Evolutionary conservation across 2,888 invertebrate genomes (phyloP).

Genomic region (Empis stercorea): DNA sequence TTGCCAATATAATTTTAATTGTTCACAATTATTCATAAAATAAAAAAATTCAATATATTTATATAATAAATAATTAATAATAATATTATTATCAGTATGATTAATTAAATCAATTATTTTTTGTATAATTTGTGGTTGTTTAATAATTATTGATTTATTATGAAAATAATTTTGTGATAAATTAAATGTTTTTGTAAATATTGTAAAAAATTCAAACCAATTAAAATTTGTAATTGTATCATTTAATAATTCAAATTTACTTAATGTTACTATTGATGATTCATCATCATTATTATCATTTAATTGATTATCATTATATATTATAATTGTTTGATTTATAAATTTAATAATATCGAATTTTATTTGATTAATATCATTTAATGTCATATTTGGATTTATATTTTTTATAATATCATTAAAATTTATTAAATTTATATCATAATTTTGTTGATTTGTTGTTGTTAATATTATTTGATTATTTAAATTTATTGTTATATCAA

Average conservation of each 20-base stretch:
- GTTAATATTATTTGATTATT: not conserved
- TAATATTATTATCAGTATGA: not conserved
- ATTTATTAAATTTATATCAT: not conserved
- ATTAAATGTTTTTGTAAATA: not conserved
- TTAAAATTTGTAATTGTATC: conserved; percentile 1
- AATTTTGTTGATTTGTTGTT: not conserved
- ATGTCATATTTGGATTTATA: not conserved
- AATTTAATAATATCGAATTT: not conserved
- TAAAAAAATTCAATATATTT: conserved; percentile 1
- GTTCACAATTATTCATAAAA: not conserved
- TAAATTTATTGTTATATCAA: not conserved
- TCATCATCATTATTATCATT: not conserved
- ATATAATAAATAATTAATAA: conserved; percentile 1
- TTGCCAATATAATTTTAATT: not conserved
- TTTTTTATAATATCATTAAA: not conserved
- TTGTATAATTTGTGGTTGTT: not conserved
- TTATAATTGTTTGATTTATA: not conserved
- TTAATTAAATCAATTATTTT: conserved; percentile 1
- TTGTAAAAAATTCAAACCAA: not conserved
- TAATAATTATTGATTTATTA: too few species aligned
- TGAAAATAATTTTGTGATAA: not conserved
- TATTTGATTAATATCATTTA: not conserved
- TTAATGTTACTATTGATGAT: not conserved
- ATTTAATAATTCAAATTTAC: not conserved
- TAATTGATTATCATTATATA: not conserved